Base-by-base conservation (phyloP, 1,140 invertebrate species). In the Epicauta chinensis region DNA sequence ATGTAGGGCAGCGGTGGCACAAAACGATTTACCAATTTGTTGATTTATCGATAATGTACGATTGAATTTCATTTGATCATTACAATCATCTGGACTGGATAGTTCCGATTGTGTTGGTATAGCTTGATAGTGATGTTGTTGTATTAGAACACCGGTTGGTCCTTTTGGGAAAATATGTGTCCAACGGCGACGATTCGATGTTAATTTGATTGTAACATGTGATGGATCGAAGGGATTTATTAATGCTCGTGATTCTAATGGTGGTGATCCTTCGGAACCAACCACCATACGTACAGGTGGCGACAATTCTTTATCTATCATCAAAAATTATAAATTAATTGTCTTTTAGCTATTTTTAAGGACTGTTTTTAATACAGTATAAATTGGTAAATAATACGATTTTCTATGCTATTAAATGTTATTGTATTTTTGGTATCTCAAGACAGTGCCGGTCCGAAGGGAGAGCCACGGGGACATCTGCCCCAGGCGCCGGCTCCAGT, bases 141-240 rank as follows among this genome's bases (percentile, higher is more conserved):
- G 91, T 61, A 94, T 93, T 12, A 93, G 72, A 16, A 91, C 86
- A 1, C 90, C 91, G 0, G 86, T 89, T 15, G 90, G 90, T 41
- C 89, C 91, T 81, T 94, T 93, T 2, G 97, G 96, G 73, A 99
- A 98, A 53, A 97, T 97, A 70, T 99, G 96, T 4, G 94, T 97
- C 97, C 97, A 99, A 43, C 97, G 77, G 39, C 95, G 75, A 40
- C 97, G 77, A 72, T 98, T 98, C 39, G 94, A 97, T 0, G 96
- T 98, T 38, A 98, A 74, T 70, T 97, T 97, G 44, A 98, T 93
- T 29, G 92, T 93, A 47, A 97, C 92, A 66, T 96, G 90, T 0
- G 93, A 94, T 0, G 95, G 95, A 70, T 97, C 93, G 72, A 99
- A 98, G 0, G 97, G 97, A 75, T 98, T 98, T 50, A 98, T 91